Evolutionary conservation across 2,888 invertebrate species (phyloP), one percentile per base, ranked within the genome.

Genomic region (Julus scanicus): DNA sequence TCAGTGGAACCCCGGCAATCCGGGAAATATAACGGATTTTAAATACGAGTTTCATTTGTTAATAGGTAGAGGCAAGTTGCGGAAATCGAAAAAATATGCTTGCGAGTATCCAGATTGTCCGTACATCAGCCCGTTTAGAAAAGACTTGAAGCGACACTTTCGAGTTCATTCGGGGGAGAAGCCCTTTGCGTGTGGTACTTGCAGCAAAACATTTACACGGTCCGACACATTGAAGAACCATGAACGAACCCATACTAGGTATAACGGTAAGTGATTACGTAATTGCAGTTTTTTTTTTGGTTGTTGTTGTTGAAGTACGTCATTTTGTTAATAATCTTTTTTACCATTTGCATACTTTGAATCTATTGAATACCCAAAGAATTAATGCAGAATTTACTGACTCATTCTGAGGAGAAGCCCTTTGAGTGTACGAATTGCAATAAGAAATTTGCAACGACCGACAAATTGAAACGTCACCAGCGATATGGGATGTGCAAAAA

Each of bases 181-280:
- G 37, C 88, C 88, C 13, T 86, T 20, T 29, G 44, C 17, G n/a
- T 88, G 88, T 37, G 44, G 15, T 5, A 9, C 9, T 0, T 88
- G 88, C 29, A 39, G 20, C 6, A 88, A 80, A 71, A 86, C 40
- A 39, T 88, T 88, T n/a, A 86, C 48, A 9, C 88, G 88, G 8
- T 86, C 83, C 17, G 88, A 88, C 49, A 88, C 86, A 40, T 86
- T 71, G 17, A 88, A 80, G 48, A 11, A 83, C 15, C 88, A 88
- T 37, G 71, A 48, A 48, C 39, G 86, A 37, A 40, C 86, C 17
- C 40, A 99, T 92, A 99, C 99, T 0, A 98, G 99, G n/a, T 29
- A 86, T 15, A 53, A 86, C 44, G 44, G 86, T 86, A 86, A 48
- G 20, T 86, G 11, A 48, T 57, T n/a, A 29, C 29, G 29, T 29